Conservation (phyloP, 1,140 invertebrate genomes). For the Coptotermes formosanus region DNA sequence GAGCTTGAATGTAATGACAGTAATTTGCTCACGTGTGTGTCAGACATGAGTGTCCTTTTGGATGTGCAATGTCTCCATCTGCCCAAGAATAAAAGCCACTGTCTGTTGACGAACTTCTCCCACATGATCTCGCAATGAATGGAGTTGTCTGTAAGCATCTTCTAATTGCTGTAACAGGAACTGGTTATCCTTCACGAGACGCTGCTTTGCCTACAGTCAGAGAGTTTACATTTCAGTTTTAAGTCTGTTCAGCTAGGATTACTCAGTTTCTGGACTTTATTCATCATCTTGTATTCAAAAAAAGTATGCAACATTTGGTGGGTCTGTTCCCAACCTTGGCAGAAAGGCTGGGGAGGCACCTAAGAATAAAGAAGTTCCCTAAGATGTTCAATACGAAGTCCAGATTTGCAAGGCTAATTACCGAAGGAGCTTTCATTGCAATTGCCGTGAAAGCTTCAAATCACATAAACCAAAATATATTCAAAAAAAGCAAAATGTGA, state of each 20-base stretch:
- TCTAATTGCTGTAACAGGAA: slow-evolving; percentile 32
- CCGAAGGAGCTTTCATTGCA: too few species aligned
- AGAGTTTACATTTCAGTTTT: neutral
- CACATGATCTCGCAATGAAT: slow-evolving; percentile 31
- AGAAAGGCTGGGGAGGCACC: too few species aligned
- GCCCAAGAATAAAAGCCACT: slow-evolving; percentile 31
- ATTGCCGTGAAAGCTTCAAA: too few species aligned
- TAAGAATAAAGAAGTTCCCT: too few species aligned
- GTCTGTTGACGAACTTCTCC: slow-evolving; percentile 33
- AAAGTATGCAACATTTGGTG: too few species aligned
- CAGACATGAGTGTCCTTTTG: slow-evolving; percentile 33
- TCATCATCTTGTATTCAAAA: too few species aligned
- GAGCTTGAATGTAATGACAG: neutral
- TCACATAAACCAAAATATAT: too few species aligned
- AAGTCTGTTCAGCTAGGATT: neutral
- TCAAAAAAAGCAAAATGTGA: too few species aligned
- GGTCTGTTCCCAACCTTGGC: too few species aligned
- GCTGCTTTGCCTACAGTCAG: slow-evolving; percentile 22
- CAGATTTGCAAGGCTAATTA: too few species aligned
- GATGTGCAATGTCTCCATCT: slow-evolving; percentile 33
- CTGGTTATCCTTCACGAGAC: slow-evolving; percentile 28
- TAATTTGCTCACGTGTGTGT: neutral
- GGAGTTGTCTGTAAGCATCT: slow-evolving; percentile 30
- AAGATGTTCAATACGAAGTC: too few species aligned
- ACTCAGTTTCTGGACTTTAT: too few species aligned